Conservation (phyloP, 2,113 vertebrate species). For the Channa maculata region DNA sequence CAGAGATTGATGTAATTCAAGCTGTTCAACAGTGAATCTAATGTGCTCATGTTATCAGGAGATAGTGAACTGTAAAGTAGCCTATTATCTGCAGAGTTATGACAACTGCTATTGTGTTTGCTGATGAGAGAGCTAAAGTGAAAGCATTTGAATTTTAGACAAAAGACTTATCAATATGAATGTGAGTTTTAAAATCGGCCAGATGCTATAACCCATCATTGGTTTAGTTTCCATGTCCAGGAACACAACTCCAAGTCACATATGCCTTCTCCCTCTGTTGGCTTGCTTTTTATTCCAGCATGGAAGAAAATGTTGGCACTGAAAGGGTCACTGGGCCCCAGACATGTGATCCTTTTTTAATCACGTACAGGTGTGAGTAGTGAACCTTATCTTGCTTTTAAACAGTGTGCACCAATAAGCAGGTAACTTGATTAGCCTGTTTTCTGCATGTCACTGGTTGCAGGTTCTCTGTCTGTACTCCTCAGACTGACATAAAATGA, state of each 20-base stretch:
- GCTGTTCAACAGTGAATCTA: background rate
- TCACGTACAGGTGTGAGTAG: conserved; percentile 25
- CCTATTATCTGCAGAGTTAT: background rate
- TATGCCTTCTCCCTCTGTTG: conserved; percentile 16
- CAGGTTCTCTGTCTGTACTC: background rate
- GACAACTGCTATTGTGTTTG: background rate
- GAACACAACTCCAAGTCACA: conserved; percentile 18
- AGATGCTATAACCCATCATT: conserved; percentile 28
- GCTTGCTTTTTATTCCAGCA: conserved; percentile 11
- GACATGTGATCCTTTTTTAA: conserved; percentile 21
- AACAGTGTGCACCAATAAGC: conserved; percentile 25
- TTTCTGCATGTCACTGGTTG: conserved; percentile 27
- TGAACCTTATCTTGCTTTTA: conserved; percentile 25
- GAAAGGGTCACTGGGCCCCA: conserved; percentile 16
- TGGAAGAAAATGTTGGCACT: background rate
- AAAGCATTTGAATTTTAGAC: background rate
- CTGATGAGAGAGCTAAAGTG: background rate
- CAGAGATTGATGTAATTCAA: background rate
- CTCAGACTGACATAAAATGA: conserved; percentile 17
- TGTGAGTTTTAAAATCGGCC: conserved; percentile 49
- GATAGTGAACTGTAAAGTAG: background rate
- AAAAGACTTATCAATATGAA: conserved; percentile 40
- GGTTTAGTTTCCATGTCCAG: conserved; percentile 22
- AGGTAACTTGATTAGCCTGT: conserved; percentile 17
- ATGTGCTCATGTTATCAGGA: background rate